These are phyloP conservation scores for Oreochromis niloticus DNA, from an alignment of 2,113 vertebrate species.

Conservation along the genomic window DNA sequence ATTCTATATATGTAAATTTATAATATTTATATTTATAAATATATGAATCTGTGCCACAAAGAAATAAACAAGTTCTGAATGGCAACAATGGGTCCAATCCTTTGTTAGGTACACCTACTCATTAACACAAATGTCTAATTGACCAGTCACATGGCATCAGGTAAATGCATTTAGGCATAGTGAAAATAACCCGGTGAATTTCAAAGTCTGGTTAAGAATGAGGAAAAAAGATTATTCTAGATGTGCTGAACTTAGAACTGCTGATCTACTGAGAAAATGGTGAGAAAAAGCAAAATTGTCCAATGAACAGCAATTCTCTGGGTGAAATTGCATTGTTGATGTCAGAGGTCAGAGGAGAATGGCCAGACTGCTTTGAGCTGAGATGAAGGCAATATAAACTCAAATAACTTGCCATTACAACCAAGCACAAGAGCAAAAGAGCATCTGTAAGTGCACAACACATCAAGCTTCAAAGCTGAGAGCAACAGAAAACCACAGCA, in stretches of 20 bases:
- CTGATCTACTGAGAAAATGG: background rate
- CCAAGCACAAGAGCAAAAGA: background rate
- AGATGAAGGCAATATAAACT: background rate
- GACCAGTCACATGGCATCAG: too few relatives aligned
- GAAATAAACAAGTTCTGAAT: too few relatives aligned
- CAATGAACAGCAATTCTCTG: background rate
- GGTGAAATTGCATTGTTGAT: background rate
- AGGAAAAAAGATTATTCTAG: background rate
- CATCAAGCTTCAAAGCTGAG: background rate
- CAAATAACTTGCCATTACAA: background rate
- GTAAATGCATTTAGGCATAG: background rate
- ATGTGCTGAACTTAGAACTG: background rate
- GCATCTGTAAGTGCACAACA: background rate
- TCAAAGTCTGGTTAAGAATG: background rate
- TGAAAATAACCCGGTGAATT: background rate
- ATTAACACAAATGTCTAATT: too few relatives aligned
- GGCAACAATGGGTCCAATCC: too few relatives aligned
- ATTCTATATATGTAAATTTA: background rate
- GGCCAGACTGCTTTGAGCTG: background rate
- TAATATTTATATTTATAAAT: background rate
- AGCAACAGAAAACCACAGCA: background rate
- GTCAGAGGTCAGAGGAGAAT: accelerated
- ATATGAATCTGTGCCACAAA: background rate
- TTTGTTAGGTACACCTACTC: too few relatives aligned
- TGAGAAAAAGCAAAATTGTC: background rate